Conservation (phyloP, 1,140 invertebrate species). For the Aphidius gifuensis region DNA sequence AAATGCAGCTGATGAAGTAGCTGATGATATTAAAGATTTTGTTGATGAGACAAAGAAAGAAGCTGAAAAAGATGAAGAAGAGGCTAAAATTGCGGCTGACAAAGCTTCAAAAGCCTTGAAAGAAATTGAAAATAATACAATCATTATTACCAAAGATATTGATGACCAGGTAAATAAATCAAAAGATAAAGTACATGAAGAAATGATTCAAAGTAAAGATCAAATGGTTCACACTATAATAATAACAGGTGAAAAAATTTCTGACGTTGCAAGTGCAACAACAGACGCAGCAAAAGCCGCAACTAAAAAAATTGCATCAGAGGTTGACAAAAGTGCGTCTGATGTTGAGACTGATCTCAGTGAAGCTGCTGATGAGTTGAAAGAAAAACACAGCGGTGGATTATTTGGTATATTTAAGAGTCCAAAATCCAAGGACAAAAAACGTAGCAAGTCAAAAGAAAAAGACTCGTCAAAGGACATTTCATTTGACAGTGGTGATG, state of each 20-base stretch:
- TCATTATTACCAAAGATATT: not conserved
- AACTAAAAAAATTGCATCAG: constrained; percentile 1
- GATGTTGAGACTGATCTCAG: constrained; percentile 17
- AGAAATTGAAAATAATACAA: constrained; percentile 20
- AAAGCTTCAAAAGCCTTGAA: constrained; percentile 18
- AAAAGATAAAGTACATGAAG: no score
- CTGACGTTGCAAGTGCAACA: not conserved
- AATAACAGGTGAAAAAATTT: no score
- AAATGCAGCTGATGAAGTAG: constrained; percentile 24
- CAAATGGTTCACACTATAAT: no score
- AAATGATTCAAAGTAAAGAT: no score
- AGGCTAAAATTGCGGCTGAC: constrained; percentile 11
- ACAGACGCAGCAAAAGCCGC: not conserved
- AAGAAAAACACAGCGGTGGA: constrained; percentile 31
- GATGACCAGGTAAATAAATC: constrained; percentile 1
- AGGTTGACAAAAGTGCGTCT: not conserved
- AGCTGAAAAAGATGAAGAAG: constrained; percentile 19
- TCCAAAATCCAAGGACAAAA: constrained; percentile 39
- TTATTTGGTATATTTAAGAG: constrained; percentile 46
- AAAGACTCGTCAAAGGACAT: constrained; percentile 33
- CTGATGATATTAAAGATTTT: constrained; percentile 20
- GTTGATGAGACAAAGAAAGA: constrained; percentile 26
- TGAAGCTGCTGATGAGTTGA: constrained; percentile 22
- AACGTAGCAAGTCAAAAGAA: constrained; percentile 38
- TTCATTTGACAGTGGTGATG: constrained; percentile 30